Conservation (phyloP, 2,888 invertebrate species). For the Mechanitis messenoides region DNA sequence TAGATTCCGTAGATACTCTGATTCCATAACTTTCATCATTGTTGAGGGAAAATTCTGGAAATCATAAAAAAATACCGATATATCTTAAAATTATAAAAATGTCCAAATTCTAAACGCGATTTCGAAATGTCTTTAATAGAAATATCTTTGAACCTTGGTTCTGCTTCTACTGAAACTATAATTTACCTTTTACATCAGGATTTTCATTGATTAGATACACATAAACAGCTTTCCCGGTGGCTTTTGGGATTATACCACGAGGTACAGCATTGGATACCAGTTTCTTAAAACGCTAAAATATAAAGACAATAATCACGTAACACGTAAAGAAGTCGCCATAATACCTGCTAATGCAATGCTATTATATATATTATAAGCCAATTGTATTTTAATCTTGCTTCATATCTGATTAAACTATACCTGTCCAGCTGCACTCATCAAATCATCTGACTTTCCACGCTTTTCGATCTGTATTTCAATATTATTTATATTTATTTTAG, state of each 20-base stretch:
- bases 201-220: slow-evolving; percentile 48
- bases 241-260: slow-evolving; percentile 46
- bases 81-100: background rate
- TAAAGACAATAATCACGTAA: slow-evolving; percentile 14
- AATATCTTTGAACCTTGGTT: too few relatives aligned
- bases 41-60: slow-evolving; percentile 68
- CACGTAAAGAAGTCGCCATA: background rate
- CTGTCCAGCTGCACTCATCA: slow-evolving; percentile 49
- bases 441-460: slow-evolving; percentile 45
- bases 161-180: too few relatives aligned
- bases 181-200: slow-evolving; percentile 51
- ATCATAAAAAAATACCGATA: slow-evolving; percentile 15
- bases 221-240: slow-evolving; percentile 52
- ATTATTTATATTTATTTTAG: slow-evolving; percentile 66
- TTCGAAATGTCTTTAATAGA: too few relatives aligned
- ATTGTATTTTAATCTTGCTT: background rate
- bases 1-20: slow-evolving; percentile 52
- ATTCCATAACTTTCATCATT: slow-evolving; percentile 79
- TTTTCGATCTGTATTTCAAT: slow-evolving; percentile 65
- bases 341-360: background rate
- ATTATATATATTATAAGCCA: background rate
- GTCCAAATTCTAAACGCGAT: too few relatives aligned
- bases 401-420: slow-evolving; percentile 32
- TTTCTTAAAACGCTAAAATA: slow-evolving; percentile 57
- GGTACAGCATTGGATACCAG: slow-evolving; percentile 45